A percentile compares a stretch with the other conserved stretches of the same genome.
phyloP scores from a whole-genome alignment of 2,113 vertebrate genomes.

The Gopherus evgoodei region DNA sequence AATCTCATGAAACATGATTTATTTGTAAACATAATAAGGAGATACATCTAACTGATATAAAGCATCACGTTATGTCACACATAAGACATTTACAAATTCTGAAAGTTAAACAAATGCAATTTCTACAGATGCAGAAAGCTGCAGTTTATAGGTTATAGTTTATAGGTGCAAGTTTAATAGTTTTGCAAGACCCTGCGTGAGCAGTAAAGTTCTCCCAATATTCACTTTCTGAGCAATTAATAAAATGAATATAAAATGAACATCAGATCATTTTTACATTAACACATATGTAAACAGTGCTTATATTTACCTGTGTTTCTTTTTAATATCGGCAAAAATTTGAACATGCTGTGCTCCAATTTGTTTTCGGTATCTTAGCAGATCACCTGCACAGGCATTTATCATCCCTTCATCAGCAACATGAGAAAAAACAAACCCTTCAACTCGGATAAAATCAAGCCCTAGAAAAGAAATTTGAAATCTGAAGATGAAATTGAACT shows the following conservation, averaged over 20 bases:
- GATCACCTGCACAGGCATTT: conserved; percentile 83
- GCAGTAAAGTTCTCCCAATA: neutral
- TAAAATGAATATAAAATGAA: neutral
- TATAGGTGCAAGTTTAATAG: conserved; percentile 16
- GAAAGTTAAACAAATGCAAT: conserved; percentile 29
- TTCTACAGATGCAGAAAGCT: conserved; percentile 12
- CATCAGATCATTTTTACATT: neutral
- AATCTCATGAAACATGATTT: neutral
- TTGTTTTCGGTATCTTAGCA: conserved; percentile 85
- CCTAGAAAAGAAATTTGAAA: conserved; percentile 61
- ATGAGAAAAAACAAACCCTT: conserved; percentile 87
- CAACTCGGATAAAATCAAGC: conserved; percentile 85
- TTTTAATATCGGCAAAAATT: conserved; percentile 92
- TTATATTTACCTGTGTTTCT: conserved; percentile 89
- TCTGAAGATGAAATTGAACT: conserved; percentile 7
- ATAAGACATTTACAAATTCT: conserved; percentile 21
- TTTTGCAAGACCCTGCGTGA: neutral
- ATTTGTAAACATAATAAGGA: neutral
- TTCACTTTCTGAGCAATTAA: neutral
- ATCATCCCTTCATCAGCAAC: conserved; percentile 88
- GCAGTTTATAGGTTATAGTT: conserved; percentile 24
- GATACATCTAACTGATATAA: neutral
- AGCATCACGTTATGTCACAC: neutral
- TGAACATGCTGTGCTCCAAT: conserved; percentile 87
- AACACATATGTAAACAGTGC: neutral